These are phyloP conservation scores for Alexandromys fortis DNA, from an alignment of 2,113 vertebrate species.

Conservation along the genomic window DNA sequence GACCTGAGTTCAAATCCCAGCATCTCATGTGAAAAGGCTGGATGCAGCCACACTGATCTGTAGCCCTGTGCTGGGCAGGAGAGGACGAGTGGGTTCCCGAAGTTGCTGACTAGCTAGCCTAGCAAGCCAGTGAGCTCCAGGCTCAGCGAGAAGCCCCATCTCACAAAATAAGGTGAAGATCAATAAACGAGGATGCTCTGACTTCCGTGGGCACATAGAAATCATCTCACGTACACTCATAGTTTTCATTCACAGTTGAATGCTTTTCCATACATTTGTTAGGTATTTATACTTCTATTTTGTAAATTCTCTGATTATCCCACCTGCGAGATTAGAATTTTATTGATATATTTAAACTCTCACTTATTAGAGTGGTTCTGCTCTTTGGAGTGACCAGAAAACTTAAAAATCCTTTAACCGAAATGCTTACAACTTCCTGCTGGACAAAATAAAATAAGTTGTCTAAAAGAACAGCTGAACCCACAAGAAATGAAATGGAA, in stretches of 20 bases:
- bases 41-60: neutral
- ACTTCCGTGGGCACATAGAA: neutral
- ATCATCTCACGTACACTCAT: neutral
- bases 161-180: neutral
- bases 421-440: constrained; percentile 57
- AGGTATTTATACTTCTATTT: neutral
- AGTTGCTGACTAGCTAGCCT: neutral
- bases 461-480: constrained; percentile 75
- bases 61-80: neutral
- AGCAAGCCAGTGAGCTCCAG: neutral
- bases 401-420: constrained; percentile 61
- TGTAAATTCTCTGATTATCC: constrained; percentile 45
- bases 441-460: constrained; percentile 62
- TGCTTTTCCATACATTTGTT: neutral
- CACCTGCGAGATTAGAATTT: neutral
- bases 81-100: neutral
- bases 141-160: neutral
- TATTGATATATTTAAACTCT: constrained; percentile 38
- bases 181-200: neutral
- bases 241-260: constrained; percentile 27
- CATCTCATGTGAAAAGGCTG: neutral
- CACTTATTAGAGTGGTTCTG: constrained; percentile 33
- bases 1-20: neutral
- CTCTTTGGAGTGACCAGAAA: constrained; percentile 64
- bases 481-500: constrained; percentile 71